A percentile compares a stretch with the other conserved stretches of the same genome.
Conservation (phyloP, 2,113 vertebrate species). For the Sporophila hypoxantha region DNA sequence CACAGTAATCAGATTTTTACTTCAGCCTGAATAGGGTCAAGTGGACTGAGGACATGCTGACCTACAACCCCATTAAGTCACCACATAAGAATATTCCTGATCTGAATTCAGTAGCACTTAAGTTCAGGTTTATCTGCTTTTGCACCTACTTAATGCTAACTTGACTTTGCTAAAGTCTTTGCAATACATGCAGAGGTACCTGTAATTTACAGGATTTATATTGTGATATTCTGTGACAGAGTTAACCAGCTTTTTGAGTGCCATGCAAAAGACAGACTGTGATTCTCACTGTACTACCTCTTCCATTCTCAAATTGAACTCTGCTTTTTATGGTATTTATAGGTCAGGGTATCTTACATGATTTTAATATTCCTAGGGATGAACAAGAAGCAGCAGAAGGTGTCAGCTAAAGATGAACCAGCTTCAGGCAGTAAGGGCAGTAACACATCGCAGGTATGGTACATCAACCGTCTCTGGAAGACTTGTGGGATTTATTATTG, state of each 20-base stretch:
- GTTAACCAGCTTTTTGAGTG: background rate
- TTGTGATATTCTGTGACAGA: background rate
- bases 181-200: background rate
- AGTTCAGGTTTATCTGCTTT: background rate
- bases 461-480: background rate
- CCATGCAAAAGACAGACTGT: background rate
- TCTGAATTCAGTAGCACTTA: background rate
- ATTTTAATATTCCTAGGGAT: constrained; percentile 76
- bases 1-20: background rate
- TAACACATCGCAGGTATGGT: constrained; percentile 75
- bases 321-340: background rate
- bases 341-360: background rate
- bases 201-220: background rate
- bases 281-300: background rate
- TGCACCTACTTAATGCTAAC: background rate
- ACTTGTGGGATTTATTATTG: background rate
- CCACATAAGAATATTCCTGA: background rate
- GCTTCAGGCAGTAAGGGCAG: constrained; percentile 80
- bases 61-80: fast-evolving
- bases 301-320: background rate
- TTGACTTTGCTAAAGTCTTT: background rate
- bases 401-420: constrained; percentile 83
- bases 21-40: background rate
- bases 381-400: constrained; percentile 90
- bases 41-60: background rate